Base-by-base conservation (phyloP, 2,888 invertebrate species). In the Parnassius glacialis region DNA sequence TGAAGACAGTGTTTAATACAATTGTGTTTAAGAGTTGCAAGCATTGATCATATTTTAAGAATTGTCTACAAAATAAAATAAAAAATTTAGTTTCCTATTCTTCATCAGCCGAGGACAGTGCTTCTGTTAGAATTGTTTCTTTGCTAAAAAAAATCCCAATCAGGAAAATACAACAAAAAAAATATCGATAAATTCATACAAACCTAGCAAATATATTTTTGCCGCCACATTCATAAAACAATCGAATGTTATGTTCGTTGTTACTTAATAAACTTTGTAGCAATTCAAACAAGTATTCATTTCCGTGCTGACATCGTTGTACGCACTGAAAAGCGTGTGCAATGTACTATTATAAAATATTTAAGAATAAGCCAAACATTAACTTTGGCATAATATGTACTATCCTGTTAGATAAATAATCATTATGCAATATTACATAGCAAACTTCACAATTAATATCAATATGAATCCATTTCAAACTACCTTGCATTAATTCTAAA, bases 201-300 rank as follows among this genome's bases (percentile, higher is more conserved):
- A 48, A 88, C 91, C 85, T 86, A 10, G 74, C 76, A 68, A 91
- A 89, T 44, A 90, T 72, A 2, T 68, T 53, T 47, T 80, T 67
- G n/a, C 91, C 91, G 42, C 83, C 74, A 57, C 74, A 72, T 42
- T 84, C 72, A 7, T 85, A 51, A 67, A 90, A 90, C 43, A 83
- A 61, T 47, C 76, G 64, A 13, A 78, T 71, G 66, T 90, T 91
- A 9, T 67, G 71, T 12, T 68, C 65, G 67, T 90, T 79, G 48
- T 81, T 79, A 47, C 72, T 64, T 43, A 88, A 57, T 61, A 91
- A 73, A 66, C 80, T 82, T 64, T 83, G 81, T 10, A 90, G 72
- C 7, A 89, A 75, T n/a, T 70, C 41, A n/a, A 85, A 67, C 3
- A 77, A 70, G 12, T 85, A 84, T 2, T 73, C 64, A 64, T 81